Conservation (phyloP, 2,888 invertebrate genomes). For the Diogma glabrata region DNA sequence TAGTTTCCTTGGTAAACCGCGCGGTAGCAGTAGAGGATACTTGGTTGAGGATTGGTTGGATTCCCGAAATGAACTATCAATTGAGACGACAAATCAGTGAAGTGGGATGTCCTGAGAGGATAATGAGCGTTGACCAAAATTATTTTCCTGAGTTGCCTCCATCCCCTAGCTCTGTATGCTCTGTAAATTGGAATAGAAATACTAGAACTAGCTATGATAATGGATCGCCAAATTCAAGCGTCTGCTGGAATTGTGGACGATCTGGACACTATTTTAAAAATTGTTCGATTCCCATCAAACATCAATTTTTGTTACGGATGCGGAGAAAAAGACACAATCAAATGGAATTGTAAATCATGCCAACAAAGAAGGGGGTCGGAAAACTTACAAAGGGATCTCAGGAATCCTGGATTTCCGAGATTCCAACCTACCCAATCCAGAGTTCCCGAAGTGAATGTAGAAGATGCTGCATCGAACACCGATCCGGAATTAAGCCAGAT, state of each 20-base stretch:
- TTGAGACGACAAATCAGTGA: not conserved
- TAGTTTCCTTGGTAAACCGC: not conserved
- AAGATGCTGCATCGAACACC: not conserved
- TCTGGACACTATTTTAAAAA: too few species aligned
- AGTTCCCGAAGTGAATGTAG: too few species aligned
- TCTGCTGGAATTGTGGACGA: not conserved
- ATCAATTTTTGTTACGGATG: not conserved
- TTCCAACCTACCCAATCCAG: not conserved
- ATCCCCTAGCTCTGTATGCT: not conserved
- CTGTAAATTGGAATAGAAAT: not conserved
- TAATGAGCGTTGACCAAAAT: too few species aligned
- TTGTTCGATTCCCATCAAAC: not conserved
- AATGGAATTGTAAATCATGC: not conserved
- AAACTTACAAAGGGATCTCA: not conserved
- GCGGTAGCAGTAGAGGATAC: not conserved
- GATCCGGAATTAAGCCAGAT: too few species aligned
- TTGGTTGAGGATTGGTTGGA: not conserved
- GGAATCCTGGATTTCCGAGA: not conserved
- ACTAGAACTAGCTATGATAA: too few species aligned
- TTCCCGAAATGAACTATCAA: not conserved
- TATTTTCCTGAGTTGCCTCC: not conserved
- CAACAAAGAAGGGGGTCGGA: too few species aligned
- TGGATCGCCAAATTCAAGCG: too few species aligned
- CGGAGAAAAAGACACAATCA: not conserved
- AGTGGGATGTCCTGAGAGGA: too few species aligned